Evolutionary conservation across 2,888 invertebrate species (phyloP), one percentile per base, ranked within the genome.

Genomic region (Aspidiotus destructor): DNA sequence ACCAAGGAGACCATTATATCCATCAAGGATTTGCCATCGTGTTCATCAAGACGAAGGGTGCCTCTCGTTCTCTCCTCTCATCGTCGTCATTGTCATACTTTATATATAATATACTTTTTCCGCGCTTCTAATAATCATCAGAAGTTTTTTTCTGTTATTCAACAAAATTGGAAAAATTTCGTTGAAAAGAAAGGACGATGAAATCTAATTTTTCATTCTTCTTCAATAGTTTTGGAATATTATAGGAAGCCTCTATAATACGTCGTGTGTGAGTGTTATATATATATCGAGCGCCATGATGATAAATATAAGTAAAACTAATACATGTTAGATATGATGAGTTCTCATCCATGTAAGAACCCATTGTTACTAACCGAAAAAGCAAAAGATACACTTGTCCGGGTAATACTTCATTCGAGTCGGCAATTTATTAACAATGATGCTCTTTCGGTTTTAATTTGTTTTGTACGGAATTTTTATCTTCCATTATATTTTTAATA

Each of bases 361-460:
- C 58, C 28, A 28, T 40, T 58, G 40, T 58, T 58, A 40, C 40
- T 58, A 58, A 28, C 17, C 40, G 13, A 13, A 13, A 40, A 40
- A 58, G 13, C 13, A 58, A 58, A 28, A 58, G 58, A 58, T 58
- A 58, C 58, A 58, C 58, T 57, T 42, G 64, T 55, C 55, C 17
- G 54, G 11, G 42, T 42, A 15, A 16, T 42, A 41, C 48, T 65
- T 42, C 41, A 41, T 65, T 65, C 57, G 58, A 28, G n/a, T 61
- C 48, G 67, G 67, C 67, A 67, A 67, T 67, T 67, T 67, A 67
- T 58, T 67, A 67, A 67, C 67, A 67, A 67, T 64, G 42, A 54
- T 17, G 28, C 57, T 52, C 54, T 58, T 65, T 57, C 42, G 42
- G 67, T 44, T 67, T 67, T 67, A 44, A 57, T 65, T 65, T 65